Base-by-base conservation (phyloP, 2,113 vertebrate genomes). In the Chaetura pelagica region DNA sequence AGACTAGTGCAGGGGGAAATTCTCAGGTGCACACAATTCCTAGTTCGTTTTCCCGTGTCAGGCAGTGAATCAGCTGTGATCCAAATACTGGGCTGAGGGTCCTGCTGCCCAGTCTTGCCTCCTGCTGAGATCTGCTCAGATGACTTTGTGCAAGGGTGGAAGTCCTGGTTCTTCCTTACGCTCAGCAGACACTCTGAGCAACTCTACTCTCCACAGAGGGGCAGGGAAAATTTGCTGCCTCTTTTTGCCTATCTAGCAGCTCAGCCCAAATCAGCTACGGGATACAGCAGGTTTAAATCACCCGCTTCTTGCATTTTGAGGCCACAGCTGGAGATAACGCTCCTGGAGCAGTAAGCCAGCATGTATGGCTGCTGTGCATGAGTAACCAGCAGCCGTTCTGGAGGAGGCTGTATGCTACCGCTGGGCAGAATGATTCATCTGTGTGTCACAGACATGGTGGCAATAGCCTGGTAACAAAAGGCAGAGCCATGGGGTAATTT, bases 391-490 rank as follows among this genome's bases (percentile, higher is more conserved):
- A 46, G 88, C 82, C 77, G 57, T 90, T 95, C 82, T 32, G 42
- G 72, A 84, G 87, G 92, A 94, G 68, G 82, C 72, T 78, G 48
- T 23, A 46, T 1, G 0, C 84, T 64, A 64, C 88, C 0, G 1
- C 72, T 90, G 93, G 93, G 88, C 90, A 94, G 57, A 83, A 46
- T 92, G 92, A 96, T 94, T 96, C 93, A 96, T 92, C 68, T 48
- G 29, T 26, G 4, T 94, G 82, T 88, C 94, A 95, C 0, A 0
- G 84, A 57, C 74, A 24, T 4, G 58, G 93, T 38, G 84, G 91
- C 49, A 15, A 88, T 59, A 81, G 88, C 68, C 79, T 52, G 57
- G 79, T 2, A 93, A 94, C 73, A 92, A 95, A 93, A 95, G 87
- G 93, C 87, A 96, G 55, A 95, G 68, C 92, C 40, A 49, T 29